These are phyloP conservation scores for Buceros bicornis DNA, from an alignment of 2,797 vertebrate species.

Conservation along the genomic window DNA sequence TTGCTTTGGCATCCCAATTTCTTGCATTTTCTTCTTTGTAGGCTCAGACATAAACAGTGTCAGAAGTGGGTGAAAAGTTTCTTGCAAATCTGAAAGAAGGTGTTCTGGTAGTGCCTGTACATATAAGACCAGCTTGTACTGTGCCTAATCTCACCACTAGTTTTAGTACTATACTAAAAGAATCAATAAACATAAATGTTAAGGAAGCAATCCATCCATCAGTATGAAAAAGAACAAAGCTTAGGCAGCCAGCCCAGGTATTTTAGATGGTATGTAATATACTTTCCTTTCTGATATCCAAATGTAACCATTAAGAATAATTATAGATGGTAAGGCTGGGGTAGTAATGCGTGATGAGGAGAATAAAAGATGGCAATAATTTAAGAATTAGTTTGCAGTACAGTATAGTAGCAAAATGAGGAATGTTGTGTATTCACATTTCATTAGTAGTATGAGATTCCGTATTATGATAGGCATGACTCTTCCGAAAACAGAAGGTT, in stretches of 20 bases:
- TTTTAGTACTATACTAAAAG: not conserved
- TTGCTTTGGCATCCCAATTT: not conserved
- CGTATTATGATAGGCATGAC: not conserved
- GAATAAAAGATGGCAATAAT: not conserved
- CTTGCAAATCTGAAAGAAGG: not conserved
- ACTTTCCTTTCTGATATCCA: conserved; percentile 20
- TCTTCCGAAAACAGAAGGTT: not conserved
- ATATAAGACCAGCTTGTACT: not conserved
- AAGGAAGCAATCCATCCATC: not conserved
- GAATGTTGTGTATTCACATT: not conserved
- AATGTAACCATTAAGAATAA: conserved; percentile 11
- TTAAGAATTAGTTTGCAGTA: not conserved
- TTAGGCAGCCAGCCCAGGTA: not conserved
- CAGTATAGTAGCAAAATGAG: not conserved
- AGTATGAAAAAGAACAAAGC: not conserved
- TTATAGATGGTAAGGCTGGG: not conserved
- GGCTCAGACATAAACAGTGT: not conserved
- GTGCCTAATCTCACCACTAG: not conserved
- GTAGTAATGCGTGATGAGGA: not conserved
- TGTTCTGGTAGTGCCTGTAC: not conserved
- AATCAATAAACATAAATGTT: not conserved
- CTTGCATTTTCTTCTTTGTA: not conserved
- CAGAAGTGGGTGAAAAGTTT: not conserved
- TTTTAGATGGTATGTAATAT: conserved; percentile 18
- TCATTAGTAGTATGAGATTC: not conserved